Evolutionary conservation across 2,797 vertebrate species (phyloP).

Genomic region (Capromys pilorides): DNA sequence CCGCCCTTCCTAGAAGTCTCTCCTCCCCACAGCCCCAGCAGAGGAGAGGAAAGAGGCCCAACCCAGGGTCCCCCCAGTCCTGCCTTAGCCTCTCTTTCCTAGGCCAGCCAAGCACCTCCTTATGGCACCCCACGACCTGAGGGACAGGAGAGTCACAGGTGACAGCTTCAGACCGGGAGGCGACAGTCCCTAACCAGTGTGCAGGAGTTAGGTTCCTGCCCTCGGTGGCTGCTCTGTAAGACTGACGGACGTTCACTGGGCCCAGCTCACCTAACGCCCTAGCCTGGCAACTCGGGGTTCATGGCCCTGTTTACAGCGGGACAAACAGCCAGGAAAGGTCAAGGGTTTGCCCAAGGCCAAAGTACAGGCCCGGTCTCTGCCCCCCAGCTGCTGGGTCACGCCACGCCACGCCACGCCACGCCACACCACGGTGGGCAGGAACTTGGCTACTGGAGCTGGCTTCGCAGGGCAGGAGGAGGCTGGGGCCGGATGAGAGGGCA

Average conservation of each 20-base stretch:
- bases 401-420: no score
- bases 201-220: neutral
- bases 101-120: neutral
- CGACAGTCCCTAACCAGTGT: neutral
- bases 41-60: neutral
- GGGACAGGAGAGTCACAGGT: neutral
- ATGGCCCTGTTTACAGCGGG: neutral
- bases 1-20: neutral
- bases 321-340: conserved; percentile 31
- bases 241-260: neutral
- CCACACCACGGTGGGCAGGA: neutral
- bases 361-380: neutral
- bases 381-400: neutral
- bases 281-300: neutral
- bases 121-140: neutral
- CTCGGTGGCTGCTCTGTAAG: neutral
- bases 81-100: neutral
- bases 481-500: neutral
- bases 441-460: neutral
- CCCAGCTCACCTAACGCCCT: neutral
- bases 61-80: neutral
- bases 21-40: neutral
- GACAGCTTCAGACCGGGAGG: neutral
- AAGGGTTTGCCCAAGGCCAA: conserved; percentile 3
- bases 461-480: neutral